These are phyloP conservation scores for Protobothrops flavoviridis DNA, from an alignment of 2,113 vertebrate species.

Conservation along the genomic window DNA sequence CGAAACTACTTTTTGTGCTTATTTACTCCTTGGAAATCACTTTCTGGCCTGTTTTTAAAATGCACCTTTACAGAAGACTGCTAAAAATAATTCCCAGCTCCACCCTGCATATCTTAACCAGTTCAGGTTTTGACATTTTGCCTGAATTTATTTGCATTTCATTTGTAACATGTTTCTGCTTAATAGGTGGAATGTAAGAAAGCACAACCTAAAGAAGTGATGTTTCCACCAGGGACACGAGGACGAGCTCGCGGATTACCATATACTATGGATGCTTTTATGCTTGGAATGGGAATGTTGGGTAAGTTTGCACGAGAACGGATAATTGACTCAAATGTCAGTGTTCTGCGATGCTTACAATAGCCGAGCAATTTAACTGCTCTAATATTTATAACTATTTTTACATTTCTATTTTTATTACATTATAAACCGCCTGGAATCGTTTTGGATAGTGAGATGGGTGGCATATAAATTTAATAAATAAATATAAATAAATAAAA, in stretches of 20 bases:
- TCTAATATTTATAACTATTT: not conserved
- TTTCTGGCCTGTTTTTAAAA: slow-evolving; percentile 62
- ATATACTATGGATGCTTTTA: slow-evolving; percentile 98
- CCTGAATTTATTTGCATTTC: slow-evolving; percentile 81
- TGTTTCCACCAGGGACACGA: slow-evolving; percentile 96
- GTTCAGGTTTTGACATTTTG: slow-evolving; percentile 79
- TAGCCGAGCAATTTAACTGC: not conserved
- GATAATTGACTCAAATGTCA: not conserved
- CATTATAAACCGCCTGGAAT: not conserved
- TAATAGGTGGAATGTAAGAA: slow-evolving; percentile 99
- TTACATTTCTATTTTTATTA: not conserved
- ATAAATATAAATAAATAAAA: not conserved
- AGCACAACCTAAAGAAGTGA: slow-evolving; percentile 98
- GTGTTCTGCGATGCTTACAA: not conserved
- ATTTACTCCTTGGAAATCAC: slow-evolving; percentile 60
- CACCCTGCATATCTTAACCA: slow-evolving; percentile 52
- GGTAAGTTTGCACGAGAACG: slow-evolving; percentile 78
- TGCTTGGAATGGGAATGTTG: slow-evolving; percentile 98
- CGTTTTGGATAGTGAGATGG: not conserved
- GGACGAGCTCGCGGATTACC: slow-evolving; percentile 91
- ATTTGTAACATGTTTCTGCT: slow-evolving; percentile 75
- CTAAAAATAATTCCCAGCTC: slow-evolving; percentile 73
- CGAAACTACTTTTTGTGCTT: slow-evolving; percentile 31
- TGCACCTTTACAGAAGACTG: slow-evolving; percentile 40
- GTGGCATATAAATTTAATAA: not conserved